Evolutionary conservation across 2,888 invertebrate species (phyloP).

Genomic region (Andrena camellia): DNA sequence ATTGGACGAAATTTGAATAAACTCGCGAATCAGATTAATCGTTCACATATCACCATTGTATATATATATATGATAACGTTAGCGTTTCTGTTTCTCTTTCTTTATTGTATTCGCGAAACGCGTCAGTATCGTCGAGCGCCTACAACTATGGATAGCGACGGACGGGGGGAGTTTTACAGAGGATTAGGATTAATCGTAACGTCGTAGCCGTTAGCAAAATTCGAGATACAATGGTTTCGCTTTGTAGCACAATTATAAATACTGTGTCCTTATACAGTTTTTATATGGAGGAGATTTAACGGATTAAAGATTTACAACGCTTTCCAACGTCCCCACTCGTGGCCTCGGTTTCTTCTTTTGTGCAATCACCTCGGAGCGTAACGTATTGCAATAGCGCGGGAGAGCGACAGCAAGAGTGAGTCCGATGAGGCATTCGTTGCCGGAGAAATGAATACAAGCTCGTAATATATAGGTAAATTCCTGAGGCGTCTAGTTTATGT

Average conservation of each 20-base stretch:
- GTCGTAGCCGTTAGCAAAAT: conserved; percentile 13
- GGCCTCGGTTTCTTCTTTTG: neutral
- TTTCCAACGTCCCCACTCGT: neutral
- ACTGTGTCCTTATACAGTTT: conserved; percentile 26
- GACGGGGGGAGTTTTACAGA: conserved; percentile 13
- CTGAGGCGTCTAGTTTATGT: conserved; percentile 16
- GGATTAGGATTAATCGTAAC: conserved; percentile 14
- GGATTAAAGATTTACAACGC: conserved; percentile 22
- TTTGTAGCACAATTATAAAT: conserved; percentile 49
- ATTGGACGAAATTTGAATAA: conserved; percentile 88
- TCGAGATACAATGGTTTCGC: conserved; percentile 21
- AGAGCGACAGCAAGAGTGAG: neutral
- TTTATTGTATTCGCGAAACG: conserved; percentile 49
- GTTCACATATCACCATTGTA: conserved; percentile 70
- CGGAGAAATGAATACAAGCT: conserved; percentile 4
- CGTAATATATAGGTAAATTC: conserved; percentile 32
- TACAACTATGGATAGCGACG: conserved; percentile 19
- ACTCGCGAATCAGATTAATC: conserved; percentile 23
- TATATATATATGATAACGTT: conserved; percentile 53
- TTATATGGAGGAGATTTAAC: conserved; percentile 30
- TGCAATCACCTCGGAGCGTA: conserved; percentile 11
- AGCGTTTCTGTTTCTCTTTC: conserved; percentile 36
- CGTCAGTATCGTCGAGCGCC: conserved; percentile 37
- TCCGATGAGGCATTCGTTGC: neutral
- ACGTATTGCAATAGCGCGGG: neutral